These are phyloP conservation scores for Caenorhabditis inopinata DNA, from an alignment of 1,140 invertebrate species.

Conservation along the genomic window DNA sequence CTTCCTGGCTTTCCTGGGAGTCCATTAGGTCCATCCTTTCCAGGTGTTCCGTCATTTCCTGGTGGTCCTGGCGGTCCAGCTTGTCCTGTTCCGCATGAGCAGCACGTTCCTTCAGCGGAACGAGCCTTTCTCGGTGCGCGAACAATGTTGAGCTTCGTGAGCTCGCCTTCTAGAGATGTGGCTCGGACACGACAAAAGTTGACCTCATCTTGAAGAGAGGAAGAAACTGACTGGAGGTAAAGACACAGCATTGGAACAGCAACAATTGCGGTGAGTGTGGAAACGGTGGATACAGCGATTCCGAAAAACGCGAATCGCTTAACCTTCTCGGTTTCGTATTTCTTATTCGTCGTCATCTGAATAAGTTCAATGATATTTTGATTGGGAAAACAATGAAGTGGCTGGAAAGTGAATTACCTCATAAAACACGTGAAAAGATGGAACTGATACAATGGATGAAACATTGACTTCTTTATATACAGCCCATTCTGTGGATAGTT, in stretches of 20 bases:
- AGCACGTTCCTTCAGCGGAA: conserved; percentile 11
- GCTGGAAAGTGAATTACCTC: conserved; percentile 15
- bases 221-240: conserved; percentile 56
- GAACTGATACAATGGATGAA: conserved; percentile 26
- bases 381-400: neutral
- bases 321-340: conserved; percentile 25
- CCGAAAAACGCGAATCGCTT: conserved; percentile 57
- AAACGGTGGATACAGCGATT: conserved; percentile 56
- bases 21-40: conserved; percentile 17
- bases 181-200: conserved; percentile 52
- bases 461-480: neutral
- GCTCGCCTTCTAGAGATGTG: conserved; percentile 49
- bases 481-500: neutral
- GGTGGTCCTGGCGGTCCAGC: conserved; percentile 26
- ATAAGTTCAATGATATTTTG: neutral
- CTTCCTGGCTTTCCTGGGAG: conserved; percentile 16
- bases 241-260: conserved; percentile 59
- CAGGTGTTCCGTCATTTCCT: neutral
- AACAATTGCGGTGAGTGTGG: conserved; percentile 59
- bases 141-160: conserved; percentile 46
- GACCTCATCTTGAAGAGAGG: conserved; percentile 53
- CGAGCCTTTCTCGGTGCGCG: conserved; percentile 32
- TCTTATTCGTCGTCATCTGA: conserved; percentile 32
- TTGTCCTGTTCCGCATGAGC: conserved; percentile 24
- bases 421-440: conserved; percentile 16